Percentiles rank a stretch among this genome's conserved stretches.
Conservation (phyloP, 2,113 vertebrate genomes). For the Mastomys coucha region DNA sequence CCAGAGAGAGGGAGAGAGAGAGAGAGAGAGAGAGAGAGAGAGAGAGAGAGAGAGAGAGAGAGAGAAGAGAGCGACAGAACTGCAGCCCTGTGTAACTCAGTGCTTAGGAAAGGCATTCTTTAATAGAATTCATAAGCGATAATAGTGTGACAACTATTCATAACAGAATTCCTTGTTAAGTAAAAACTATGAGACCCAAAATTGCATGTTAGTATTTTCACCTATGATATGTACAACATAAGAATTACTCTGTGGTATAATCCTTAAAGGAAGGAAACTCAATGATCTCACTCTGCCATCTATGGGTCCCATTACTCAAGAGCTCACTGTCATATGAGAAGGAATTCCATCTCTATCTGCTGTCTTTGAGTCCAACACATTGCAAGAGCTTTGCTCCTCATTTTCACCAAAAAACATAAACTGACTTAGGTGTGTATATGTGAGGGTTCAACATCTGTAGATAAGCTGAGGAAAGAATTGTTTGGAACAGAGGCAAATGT, state of each 20-base stretch:
- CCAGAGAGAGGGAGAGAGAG: too few relatives aligned
- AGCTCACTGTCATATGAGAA: neutral
- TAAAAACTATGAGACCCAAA: neutral
- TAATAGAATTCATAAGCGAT: slow-evolving; percentile 63
- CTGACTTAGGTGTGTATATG: neutral
- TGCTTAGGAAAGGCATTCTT: neutral
- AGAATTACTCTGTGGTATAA: neutral
- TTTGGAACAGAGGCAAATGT: neutral
- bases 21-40: neutral
- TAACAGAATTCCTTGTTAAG: slow-evolving; percentile 45
- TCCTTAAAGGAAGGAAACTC: neutral
- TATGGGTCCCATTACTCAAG: slow-evolving; percentile 64
- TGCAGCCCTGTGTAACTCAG: neutral
- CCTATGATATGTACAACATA: neutral
- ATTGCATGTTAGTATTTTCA: slow-evolving; percentile 29
- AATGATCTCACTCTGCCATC: slow-evolving; percentile 83
- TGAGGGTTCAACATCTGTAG: slow-evolving; percentile 18
- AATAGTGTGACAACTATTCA: slow-evolving; percentile 67
- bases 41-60: neutral
- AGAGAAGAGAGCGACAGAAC: neutral
- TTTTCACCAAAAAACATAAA: slow-evolving; percentile 31
- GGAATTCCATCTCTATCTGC: neutral
- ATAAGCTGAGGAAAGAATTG: neutral
- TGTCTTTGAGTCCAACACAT: slow-evolving; percentile 6
- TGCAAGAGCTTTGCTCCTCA: slow-evolving; percentile 19